Evolutionary conservation across 2,888 invertebrate genomes (phyloP), one percentile per base, ranked within the genome.

Genomic region (Saturnia japonica): DNA sequence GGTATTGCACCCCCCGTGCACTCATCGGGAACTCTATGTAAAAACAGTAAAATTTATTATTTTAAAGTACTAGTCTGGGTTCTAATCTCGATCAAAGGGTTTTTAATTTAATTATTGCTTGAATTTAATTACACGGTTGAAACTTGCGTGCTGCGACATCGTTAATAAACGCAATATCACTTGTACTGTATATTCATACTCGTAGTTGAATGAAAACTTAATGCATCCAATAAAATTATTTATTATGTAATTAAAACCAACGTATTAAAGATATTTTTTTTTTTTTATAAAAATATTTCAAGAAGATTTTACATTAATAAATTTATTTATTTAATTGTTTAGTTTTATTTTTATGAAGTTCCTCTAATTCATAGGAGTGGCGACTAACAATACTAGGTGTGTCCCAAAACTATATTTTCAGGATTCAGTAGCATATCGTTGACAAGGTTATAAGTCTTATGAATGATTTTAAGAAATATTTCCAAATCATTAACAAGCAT

Each of bases 11-110:
- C 34, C n/a, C 42, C 54, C 57, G 43, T 70, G 70, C 67, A 70
- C 54, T 47, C 28, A 47, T 47, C 47, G 68, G 16, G 43, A 67
- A 67, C 40, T 70, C 60, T 68, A 57, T 47, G 57, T 45, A 43
- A 68, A 60, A 69, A 54, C 57, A 54, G 47, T 70, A 54, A 67
- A 68, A 62, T 70, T 45, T 60, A 71, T 69, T 69, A 66, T 57
- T 57, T 69, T 34, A 60, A 25, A 14, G 57, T 54, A 69, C 60
- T 22, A 69, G 71, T 69, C 70, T 75, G 70, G 70, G 57, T 68
- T 72, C 70, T 71, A 72, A 74, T 74, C 73, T 71, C 64, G 74
- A 75, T 74, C 70, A 64, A 72, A 71, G 72, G 71, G 72, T 64
- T 12, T 68, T 72, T 74, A 72, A 25, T 68, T 72, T 74, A 72